These are phyloP conservation scores for Pao palembangensis DNA, from an alignment of 2,113 vertebrate species.

Conservation along the genomic window DNA sequence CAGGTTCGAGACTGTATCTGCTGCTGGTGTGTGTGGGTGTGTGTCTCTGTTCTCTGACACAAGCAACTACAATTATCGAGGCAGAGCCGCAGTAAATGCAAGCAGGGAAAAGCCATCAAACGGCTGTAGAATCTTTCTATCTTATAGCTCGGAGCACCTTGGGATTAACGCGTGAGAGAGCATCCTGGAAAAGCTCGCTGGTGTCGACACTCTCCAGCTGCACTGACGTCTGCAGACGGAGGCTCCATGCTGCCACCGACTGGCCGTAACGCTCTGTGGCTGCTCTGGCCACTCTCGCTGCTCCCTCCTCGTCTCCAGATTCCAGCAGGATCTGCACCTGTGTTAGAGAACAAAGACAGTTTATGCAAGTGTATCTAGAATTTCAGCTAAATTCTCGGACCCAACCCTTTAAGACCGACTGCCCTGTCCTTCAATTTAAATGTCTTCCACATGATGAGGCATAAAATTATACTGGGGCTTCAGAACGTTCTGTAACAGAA, in stretches of 20 bases:
- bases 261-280: constrained; percentile 72
- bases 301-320: constrained; percentile 62
- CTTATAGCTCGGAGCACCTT: constrained; percentile 71
- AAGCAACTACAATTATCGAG: no score
- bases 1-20: neutral
- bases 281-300: constrained; percentile 72
- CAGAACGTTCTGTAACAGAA: no score
- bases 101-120: neutral
- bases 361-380: neutral
- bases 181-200: constrained; percentile 79
- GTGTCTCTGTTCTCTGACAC: neutral
- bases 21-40: neutral
- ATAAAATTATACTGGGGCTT: no score
- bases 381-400: no score
- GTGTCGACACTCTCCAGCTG: constrained; percentile 65
- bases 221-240: constrained; percentile 80
- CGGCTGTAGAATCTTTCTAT: neutral
- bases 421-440: no score
- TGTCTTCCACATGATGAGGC: no score
- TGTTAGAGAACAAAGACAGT: neutral
- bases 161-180: constrained; percentile 74
- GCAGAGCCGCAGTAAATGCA: neutral
- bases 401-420: no score
- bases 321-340: constrained; percentile 70
- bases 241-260: constrained; percentile 78